Evolutionary conservation across 2,797 vertebrate genomes (phyloP), one percentile per base, ranked within the genome.

Genomic region (Diceros bicornis): DNA sequence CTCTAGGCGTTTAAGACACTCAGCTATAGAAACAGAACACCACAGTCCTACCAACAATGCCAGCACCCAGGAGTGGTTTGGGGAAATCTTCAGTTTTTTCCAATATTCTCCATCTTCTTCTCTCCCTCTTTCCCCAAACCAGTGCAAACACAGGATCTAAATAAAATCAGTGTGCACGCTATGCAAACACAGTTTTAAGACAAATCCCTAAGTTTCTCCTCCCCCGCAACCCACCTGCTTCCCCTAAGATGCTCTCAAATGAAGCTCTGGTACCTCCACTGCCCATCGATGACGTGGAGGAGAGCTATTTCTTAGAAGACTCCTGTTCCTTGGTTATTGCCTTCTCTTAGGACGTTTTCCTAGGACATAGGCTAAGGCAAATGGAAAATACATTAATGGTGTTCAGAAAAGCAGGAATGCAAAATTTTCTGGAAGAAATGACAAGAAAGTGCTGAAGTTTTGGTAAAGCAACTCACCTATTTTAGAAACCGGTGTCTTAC

Each of bases 1-100:
- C 78, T 64, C 83, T 89, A 61, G 66, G 77, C 52, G 82, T 97
- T 11, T 78, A 86, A 96, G 72, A 86, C 59, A 82, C 21, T 92
- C 84, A 55, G 59, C 82, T 86, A 32, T 72, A 64, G 64, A 94
- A 94, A 91, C 0, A 75, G 62, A 93, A 75, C 2, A 37, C 59
- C 68, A 61, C 82, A 75, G n/a, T 72, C 50, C 37, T 90, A 77
- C 29, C 50, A 89, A 93, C 16, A 71, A 55, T 68, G 29, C 7
- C n/a, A 81, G 66, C 44, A 88, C 18, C 14, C 25, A 95, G 9
- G 20, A 8, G 7, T 55, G 14, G 34, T 29, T 77, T 69, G 0
- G 7, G 7, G 47, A 79, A 84, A 86, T 13, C 34, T 79, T 93
- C 32, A 4, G 17, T 81, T 74, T 90, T 82, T 14, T 77, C 71